Evolutionary conservation across 2,888 invertebrate species (phyloP).

Genomic region (Sympetrum striolatum): DNA sequence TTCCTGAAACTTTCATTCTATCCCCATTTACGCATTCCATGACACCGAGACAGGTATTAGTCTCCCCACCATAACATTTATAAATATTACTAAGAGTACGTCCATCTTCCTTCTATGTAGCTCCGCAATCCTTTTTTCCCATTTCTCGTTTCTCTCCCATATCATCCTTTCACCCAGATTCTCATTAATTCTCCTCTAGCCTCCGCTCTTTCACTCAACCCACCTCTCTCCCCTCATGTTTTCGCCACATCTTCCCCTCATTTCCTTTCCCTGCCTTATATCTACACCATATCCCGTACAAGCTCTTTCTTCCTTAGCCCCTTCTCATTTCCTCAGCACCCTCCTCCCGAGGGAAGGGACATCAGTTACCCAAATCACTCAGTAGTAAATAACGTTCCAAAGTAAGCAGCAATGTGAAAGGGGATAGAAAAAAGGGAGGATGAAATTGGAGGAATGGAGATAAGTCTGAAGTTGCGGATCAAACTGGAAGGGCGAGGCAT

Average conservation of each 20-base stretch:
- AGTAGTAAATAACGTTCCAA: background rate
- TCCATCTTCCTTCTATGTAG: background rate
- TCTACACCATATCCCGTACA: background rate
- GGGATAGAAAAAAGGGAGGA: too few species aligned
- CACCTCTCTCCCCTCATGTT: background rate
- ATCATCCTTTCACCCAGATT: background rate
- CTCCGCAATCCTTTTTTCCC: background rate
- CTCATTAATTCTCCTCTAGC: background rate
- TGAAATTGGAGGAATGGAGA: background rate
- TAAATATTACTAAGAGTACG: background rate
- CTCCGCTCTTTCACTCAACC: background rate
- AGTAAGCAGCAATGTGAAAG: background rate
- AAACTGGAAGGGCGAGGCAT: background rate
- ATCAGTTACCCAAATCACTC: background rate
- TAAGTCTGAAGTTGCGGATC: background rate
- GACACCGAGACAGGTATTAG: background rate
- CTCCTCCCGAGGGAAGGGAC: background rate
- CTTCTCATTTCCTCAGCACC: background rate
- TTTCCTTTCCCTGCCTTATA: background rate
- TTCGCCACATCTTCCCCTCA: background rate
- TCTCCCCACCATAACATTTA: background rate
- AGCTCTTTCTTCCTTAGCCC: background rate
- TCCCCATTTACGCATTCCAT: background rate
- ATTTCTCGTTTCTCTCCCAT: background rate
- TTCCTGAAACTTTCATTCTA: background rate